Percentiles rank a stretch among this genome's conserved stretches.
These are phyloP conservation scores for Drosophila eohydei DNA, from an alignment of 2,888 invertebrate genomes.

Conservation along the genomic window DNA sequence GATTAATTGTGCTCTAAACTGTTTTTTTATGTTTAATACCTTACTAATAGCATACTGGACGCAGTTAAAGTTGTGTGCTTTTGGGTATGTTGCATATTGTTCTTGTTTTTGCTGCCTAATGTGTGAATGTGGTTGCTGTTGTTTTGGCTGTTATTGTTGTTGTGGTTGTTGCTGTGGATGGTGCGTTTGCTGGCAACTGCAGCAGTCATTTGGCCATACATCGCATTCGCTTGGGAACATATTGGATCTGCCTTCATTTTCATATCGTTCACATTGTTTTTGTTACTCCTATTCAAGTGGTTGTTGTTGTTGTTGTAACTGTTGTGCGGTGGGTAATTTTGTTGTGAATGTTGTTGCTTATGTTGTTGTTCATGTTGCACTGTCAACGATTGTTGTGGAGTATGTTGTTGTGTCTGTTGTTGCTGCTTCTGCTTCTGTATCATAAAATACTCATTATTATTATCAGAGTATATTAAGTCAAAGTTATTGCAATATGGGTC, in stretches of 20 bases:
- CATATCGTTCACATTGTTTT: conserved; percentile 47
- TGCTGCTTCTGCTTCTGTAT: conserved; percentile 44
- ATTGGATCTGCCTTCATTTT: conserved; percentile 47
- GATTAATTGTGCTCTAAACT: conserved; percentile 32
- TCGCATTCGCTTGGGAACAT: conserved; percentile 46
- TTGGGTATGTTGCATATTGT: conserved; percentile 51
- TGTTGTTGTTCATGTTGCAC: conserved; percentile 25
- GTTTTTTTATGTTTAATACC: conserved; percentile 76
- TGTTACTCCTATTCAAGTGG: conserved; percentile 34
- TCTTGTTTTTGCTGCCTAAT: conserved; percentile 67
- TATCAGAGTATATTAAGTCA: conserved; percentile 17
- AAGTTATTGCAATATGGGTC: conserved; percentile 4
- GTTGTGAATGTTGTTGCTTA: conserved; percentile 44
- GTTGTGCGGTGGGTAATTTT: conserved; percentile 54
- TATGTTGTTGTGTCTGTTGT: conserved; percentile 44
- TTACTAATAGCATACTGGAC: conserved; percentile 84
- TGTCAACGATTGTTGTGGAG: conserved; percentile 26
- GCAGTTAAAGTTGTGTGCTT: conserved; percentile 66
- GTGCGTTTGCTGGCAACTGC: conserved; percentile 7
- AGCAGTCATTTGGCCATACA: conserved; percentile 24
- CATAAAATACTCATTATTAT: conserved; percentile 49
- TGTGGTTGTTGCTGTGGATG: conserved; percentile 5
- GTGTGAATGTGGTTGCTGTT: conserved; percentile 73
- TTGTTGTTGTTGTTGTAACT: conserved; percentile 42
- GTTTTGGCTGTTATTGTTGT: conserved; percentile 30